Conservation (phyloP, 2,888 invertebrate species). For the Lasioglossum zephyrum region DNA sequence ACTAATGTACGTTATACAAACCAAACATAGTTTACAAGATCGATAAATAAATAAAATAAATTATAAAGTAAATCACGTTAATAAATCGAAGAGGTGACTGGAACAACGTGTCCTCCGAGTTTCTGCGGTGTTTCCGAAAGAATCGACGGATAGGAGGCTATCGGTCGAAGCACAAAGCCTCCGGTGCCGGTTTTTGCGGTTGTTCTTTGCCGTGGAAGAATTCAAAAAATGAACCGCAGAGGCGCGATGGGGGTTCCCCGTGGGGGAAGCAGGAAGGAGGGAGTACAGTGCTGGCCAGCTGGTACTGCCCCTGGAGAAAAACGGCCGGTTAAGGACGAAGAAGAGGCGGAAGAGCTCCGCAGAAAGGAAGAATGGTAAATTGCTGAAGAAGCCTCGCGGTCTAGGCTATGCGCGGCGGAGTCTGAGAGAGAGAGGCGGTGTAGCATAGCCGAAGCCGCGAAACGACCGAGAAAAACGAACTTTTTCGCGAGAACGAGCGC, state of each 20-base stretch:
- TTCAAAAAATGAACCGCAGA: conserved; percentile 63
- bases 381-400: conserved; percentile 59
- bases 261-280: conserved; percentile 26
- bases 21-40: too few species aligned
- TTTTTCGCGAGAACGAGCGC: conserved; percentile 9
- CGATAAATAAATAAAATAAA: too few species aligned
- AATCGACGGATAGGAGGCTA: conserved; percentile 32
- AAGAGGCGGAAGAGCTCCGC: conserved; percentile 58
- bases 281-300: conserved; percentile 27
- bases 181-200: conserved; percentile 54
- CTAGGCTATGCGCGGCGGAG: conserved; percentile 3
- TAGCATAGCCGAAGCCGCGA: conserved; percentile 29
- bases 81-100: background rate
- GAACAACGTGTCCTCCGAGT: background rate
- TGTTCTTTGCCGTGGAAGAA: conserved; percentile 57
- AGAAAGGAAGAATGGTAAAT: conserved; percentile 62
- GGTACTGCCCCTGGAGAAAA: conserved; percentile 38
- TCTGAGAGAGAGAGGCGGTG: background rate
- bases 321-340: conserved; percentile 51
- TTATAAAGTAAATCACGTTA: background rate
- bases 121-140: conserved; percentile 52
- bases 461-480: conserved; percentile 34
- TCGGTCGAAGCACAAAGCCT: conserved; percentile 41
- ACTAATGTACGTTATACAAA: too few species aligned
- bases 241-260: conserved; percentile 12